Evolutionary conservation across 2,113 vertebrate species (phyloP).

Genomic region (Sclerurus mexicanus): DNA sequence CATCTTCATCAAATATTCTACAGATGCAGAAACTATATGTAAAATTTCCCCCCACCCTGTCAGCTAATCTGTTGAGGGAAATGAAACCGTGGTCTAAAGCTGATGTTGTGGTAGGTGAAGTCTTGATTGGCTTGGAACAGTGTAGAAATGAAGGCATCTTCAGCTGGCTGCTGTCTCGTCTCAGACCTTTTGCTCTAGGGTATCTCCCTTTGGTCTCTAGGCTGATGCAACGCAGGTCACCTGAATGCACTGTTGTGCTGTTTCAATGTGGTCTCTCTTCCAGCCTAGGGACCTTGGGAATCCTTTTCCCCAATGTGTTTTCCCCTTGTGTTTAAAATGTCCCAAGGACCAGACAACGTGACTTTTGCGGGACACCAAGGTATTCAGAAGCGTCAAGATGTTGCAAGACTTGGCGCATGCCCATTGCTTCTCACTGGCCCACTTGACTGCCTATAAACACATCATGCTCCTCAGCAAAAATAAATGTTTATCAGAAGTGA

Average conservation of each 20-base stretch:
- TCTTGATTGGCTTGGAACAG: not conserved
- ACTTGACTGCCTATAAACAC: not conserved
- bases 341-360: not conserved
- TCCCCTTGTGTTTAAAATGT: not conserved
- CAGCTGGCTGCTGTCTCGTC: not conserved
- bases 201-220: not conserved
- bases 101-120: not conserved
- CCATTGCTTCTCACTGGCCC: not conserved
- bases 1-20: not conserved
- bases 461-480: conserved; percentile 11
- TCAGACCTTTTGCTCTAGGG: not conserved
- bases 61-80: not conserved
- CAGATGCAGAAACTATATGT: not conserved
- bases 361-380: not conserved
- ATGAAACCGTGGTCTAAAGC: not conserved
- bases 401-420: not conserved
- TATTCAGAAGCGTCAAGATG: not conserved
- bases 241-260: not conserved
- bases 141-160: not conserved
- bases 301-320: not conserved
- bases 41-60: not conserved
- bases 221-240: not conserved
- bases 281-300: not conserved
- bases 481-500: conserved; percentile 57
- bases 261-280: not conserved